Conservation (phyloP, 2,113 vertebrate genomes). For the Dipodomys ordii region DNA sequence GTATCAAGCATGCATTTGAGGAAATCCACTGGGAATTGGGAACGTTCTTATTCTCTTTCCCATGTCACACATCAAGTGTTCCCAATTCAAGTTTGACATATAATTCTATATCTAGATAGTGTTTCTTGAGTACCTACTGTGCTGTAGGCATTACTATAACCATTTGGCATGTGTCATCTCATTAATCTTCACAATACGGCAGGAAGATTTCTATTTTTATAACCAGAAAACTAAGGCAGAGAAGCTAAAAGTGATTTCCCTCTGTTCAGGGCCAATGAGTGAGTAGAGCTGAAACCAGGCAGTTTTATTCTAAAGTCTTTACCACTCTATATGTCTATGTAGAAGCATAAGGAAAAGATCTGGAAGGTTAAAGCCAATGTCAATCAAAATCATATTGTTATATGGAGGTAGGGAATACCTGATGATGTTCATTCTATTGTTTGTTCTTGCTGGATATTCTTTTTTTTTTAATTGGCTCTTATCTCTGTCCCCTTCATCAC, state of each 20-base stretch:
- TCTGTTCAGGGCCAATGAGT: not conserved
- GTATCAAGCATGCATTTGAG: not conserved
- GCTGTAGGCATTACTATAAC: not conserved
- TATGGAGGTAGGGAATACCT: not conserved
- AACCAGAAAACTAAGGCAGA: constrained; percentile 11
- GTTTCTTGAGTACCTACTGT: not conserved
- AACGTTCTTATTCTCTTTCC: not conserved
- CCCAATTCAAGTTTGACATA: not conserved
- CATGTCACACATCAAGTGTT: not conserved
- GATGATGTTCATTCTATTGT: not conserved
- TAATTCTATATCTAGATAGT: not conserved
- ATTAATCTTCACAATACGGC: not conserved
- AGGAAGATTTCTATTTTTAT: constrained; percentile 1
- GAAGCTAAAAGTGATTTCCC: constrained; percentile 7
- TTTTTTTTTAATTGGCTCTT: too few relatives aligned
- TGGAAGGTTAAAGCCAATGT: not conserved
- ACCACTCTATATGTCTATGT: not conserved
- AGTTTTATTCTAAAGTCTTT: not conserved
- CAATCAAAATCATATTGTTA: not conserved
- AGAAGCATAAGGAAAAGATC: not conserved
- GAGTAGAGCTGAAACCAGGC: not conserved
- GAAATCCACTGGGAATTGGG: not conserved
- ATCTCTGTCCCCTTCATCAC: too few relatives aligned
- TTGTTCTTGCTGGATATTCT: constrained; percentile 8
- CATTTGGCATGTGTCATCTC: not conserved